These are phyloP conservation scores for Willowsia nigromaculata DNA, from an alignment of 2,888 invertebrate species.

Conservation along the genomic window DNA sequence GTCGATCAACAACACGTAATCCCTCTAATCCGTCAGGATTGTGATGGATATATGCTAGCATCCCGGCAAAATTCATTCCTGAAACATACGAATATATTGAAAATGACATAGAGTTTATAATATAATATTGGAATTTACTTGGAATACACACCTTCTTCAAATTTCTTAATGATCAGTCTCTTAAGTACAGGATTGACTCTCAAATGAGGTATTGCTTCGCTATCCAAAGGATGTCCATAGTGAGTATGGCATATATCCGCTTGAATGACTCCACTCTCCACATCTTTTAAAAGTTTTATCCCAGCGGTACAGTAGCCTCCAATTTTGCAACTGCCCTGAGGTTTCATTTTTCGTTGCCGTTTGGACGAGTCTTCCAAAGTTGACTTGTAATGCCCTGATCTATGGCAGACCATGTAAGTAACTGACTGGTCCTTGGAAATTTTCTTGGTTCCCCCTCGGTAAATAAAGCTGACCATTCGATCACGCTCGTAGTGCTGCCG, in stretches of 20 bases:
- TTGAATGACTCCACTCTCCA: conserved; percentile 70
- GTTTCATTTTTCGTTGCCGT: conserved; percentile 78
- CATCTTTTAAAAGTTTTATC: conserved; percentile 75
- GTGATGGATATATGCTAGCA: conserved; percentile 77
- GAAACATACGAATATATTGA: background rate
- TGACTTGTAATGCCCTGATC: conserved; percentile 78
- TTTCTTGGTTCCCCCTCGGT: conserved; percentile 78
- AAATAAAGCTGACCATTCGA: conserved; percentile 77
- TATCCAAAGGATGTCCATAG: conserved; percentile 77
- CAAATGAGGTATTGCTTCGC: conserved; percentile 76
- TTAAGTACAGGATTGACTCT: conserved; percentile 74
- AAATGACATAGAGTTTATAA: background rate
- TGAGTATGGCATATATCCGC: conserved; percentile 78
- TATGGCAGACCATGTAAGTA: conserved; percentile 78
- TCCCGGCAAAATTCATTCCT: conserved; percentile 76
- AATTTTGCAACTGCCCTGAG: conserved; percentile 78
- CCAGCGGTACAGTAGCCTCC: conserved; percentile 78
- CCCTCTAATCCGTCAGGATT: conserved; percentile 77
- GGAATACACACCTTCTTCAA: conserved; percentile 74
- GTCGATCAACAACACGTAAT: conserved; percentile 74
- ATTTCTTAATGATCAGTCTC: conserved; percentile 75
- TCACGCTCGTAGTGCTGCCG: conserved; percentile 76
- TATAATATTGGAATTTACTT: background rate
- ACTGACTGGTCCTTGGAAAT: conserved; percentile 77
- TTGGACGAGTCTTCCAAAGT: conserved; percentile 73